Evolutionary conservation across 2,113 vertebrate genomes (phyloP).

Genomic region (Myotis yumanensis): DNA sequence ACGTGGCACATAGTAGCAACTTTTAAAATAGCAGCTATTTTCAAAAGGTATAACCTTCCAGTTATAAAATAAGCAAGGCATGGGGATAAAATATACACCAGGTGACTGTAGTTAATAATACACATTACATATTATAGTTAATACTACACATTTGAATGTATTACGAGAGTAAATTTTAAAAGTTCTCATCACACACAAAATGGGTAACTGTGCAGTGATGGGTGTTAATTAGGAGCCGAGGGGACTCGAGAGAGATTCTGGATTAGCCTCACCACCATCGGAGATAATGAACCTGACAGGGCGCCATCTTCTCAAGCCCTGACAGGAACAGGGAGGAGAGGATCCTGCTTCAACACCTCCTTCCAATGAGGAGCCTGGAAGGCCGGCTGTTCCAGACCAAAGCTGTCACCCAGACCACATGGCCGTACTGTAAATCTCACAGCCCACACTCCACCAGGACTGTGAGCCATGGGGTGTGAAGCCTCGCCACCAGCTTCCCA

Average conservation of each 20-base stretch:
- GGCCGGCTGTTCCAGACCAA: background rate
- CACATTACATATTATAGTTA: background rate
- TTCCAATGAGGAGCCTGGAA: background rate
- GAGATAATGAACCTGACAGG: background rate
- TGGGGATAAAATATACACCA: background rate
- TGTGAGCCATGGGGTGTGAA: background rate
- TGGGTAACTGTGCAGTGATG: background rate
- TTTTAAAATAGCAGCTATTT: background rate
- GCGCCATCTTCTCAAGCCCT: background rate
- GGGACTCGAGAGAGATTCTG: background rate
- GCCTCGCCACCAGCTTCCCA: background rate
- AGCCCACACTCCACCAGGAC: background rate
- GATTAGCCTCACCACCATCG: background rate
- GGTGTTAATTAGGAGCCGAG: background rate
- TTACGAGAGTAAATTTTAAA: background rate
- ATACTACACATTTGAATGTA: background rate
- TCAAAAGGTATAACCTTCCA: background rate
- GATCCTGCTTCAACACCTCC: background rate
- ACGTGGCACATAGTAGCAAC: background rate
- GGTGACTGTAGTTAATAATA: background rate
- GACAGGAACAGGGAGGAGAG: background rate
- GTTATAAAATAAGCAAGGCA: slow-evolving; percentile 1
- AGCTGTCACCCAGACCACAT: background rate
- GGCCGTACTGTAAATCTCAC: background rate
- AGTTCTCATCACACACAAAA: background rate